phyloP scores from a whole-genome alignment of 2,888 invertebrate genomes.

The Drosophila parthenogenetica region DNA sequence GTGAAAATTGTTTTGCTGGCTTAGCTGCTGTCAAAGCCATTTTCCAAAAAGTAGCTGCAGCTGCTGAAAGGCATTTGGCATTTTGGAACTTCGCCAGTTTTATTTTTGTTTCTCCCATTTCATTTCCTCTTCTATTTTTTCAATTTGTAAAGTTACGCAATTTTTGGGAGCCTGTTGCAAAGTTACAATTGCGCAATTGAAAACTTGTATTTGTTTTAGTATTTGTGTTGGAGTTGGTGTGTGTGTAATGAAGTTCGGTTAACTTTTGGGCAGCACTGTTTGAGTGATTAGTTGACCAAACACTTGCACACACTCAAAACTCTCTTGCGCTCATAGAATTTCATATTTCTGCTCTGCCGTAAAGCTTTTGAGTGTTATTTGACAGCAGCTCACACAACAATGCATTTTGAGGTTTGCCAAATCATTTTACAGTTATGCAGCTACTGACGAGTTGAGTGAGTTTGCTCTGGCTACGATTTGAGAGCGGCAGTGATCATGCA shows the following conservation, averaged over 20 bases:
- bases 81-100: slow-evolving; percentile 57
- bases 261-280: slow-evolving; percentile 49
- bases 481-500: background rate
- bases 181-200: slow-evolving; percentile 62
- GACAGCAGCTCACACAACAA: background rate
- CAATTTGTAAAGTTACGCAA: slow-evolving; percentile 60
- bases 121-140: slow-evolving; percentile 3
- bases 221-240: slow-evolving; percentile 3
- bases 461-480: background rate
- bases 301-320: slow-evolving; percentile 22
- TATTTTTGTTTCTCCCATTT: background rate
- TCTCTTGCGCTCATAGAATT: background rate
- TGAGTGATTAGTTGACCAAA: slow-evolving; percentile 64
- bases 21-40: slow-evolving; percentile 69
- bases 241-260: slow-evolving; percentile 18
- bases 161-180: slow-evolving; percentile 43
- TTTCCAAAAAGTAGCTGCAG: slow-evolving; percentile 21
- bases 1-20: slow-evolving; percentile 71
- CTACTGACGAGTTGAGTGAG: background rate
- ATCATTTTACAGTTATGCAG: slow-evolving; percentile 7
- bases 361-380: slow-evolving; percentile 15
- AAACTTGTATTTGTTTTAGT: slow-evolving; percentile 21
- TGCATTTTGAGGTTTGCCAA: slow-evolving; percentile 14
- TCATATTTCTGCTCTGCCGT: background rate
- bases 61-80: slow-evolving; percentile 46